Base-by-base conservation (phyloP, 2,797 vertebrate genomes). In the Gymnoscopelus braueri region DNA sequence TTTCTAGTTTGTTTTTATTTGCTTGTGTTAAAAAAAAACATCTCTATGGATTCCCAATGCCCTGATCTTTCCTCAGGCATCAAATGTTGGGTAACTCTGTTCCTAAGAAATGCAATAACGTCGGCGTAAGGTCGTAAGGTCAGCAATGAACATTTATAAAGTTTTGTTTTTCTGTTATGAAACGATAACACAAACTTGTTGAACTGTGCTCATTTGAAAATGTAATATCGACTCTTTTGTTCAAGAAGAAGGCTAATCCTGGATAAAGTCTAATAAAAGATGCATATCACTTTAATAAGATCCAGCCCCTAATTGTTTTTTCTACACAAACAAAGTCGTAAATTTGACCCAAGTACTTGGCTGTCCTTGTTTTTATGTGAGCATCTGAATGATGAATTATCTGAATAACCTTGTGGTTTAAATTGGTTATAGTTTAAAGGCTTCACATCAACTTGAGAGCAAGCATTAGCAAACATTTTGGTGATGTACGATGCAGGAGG, bases 291-390 rank as follows among this genome's bases (percentile, higher is more conserved):
- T 66, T 50, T 3, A 65, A 72, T 68, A 52, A 26, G 4, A 67
- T 65, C 50, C 24, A 56, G 9, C 1, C 75, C 3, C 1, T 44
- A 60, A 63, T 71, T 67, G 48, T 35, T 65, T 64, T 1, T 60
- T 67, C 24, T 74, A 55, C 57, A 77, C 66, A 49, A 75, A 72
- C 24, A 80, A 70, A 52, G 24, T 71, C 52, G 72, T 29, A 69
- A 58, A 67, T 11, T 56, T 79, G 54, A 54, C 19, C 39, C 71
- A 11, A 1, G 13, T 63, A 71, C 35, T 80, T 63, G 48, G 26
- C 52, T 72, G 65, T 49, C 29, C 47, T 72, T 81, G 44, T 70
- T 71, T 81, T 53, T 65, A 75, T 15, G 63, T 49, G 3, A 26
- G 12, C 23, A 23, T 69, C 26, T 65, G 32, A 64, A 63, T 70